phyloP scores from a whole-genome alignment of 1,140 invertebrate species.

The Berghia stephanieae region DNA sequence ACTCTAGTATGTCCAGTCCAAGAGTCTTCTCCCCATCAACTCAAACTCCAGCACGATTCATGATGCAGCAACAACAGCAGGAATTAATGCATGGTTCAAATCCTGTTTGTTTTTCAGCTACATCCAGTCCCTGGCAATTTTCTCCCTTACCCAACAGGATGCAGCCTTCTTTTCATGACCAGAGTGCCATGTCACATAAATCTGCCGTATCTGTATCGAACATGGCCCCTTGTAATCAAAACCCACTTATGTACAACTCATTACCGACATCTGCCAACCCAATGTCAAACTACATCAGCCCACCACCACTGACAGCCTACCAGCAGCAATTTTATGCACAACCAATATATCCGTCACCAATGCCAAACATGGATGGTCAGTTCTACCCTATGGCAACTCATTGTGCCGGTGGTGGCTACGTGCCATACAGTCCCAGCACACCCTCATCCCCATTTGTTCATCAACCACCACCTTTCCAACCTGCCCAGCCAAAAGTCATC shows the following conservation, averaged over 20 bases:
- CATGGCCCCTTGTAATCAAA: too few species aligned
- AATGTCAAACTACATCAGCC: neutral
- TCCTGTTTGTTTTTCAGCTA: too few species aligned
- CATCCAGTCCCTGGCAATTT: too few species aligned
- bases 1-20: too few species aligned
- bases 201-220: too few species aligned
- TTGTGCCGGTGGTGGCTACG: neutral
- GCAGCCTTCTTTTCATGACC: too few species aligned
- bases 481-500: conserved; percentile 50
- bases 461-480: neutral
- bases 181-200: too few species aligned
- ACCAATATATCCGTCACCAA: neutral
- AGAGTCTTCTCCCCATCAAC: too few species aligned
- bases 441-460: neutral
- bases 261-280: neutral
- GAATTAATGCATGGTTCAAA: too few species aligned
- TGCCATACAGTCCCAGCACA: neutral
- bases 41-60: too few species aligned
- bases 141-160: too few species aligned
- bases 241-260: conserved; percentile 12
- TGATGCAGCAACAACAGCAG: too few species aligned
- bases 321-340: neutral
- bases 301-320: neutral
- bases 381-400: neutral
- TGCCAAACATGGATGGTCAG: neutral